Evolutionary conservation across 2,113 vertebrate species (phyloP), one percentile per base, ranked within the genome.

Genomic region (Elgaria multicarinata): DNA sequence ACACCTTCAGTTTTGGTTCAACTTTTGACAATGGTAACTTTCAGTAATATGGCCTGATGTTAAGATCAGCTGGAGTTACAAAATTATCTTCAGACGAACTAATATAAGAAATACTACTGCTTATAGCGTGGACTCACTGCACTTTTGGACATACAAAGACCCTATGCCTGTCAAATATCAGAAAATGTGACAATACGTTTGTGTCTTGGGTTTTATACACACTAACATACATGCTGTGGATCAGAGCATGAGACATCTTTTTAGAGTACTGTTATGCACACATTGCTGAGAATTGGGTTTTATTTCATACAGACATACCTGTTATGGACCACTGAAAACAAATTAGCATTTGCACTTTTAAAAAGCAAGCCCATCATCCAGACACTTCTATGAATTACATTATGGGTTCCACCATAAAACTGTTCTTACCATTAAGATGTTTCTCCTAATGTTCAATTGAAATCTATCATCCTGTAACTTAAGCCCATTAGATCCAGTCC

Each of bases 311-410:
- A 66, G 12, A 67, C 58, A 50, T 62, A 76, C 3, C 36, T 90
- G 50, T 91, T 13, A 1, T 86, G 88, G 67, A 77, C 72, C 33
- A 64, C 87, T 89, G 91, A 89, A 93, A 91, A 90, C 1, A 4
- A 95, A n/a, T 6, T 44, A 93, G 6, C 8, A 92, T 88, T 90
- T 91, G 26, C 53, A 69, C 58, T 93, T 92, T 87, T 24, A 46
- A 92, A 86, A 93, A 83, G 75, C 9, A 72, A 84, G 16, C 44
- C 67, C 50, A 80, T 31, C 71, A 75, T 83, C 24, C 66, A 90
- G n/a, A 39, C 20, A 10, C 50, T 90, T 90, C 86, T 80, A 87
- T 53, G 44, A 72, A 81, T 88, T 74, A 86, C 80, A 93, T 91
- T 46, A 22, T 64, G 3, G 1, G 46, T 67, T 66, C 36, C 33